A percentile compares a stretch with the other conserved stretches of the same genome.
Conservation (phyloP, 2,888 invertebrate genomes). For the Caenorhabditis sp. region DNA sequence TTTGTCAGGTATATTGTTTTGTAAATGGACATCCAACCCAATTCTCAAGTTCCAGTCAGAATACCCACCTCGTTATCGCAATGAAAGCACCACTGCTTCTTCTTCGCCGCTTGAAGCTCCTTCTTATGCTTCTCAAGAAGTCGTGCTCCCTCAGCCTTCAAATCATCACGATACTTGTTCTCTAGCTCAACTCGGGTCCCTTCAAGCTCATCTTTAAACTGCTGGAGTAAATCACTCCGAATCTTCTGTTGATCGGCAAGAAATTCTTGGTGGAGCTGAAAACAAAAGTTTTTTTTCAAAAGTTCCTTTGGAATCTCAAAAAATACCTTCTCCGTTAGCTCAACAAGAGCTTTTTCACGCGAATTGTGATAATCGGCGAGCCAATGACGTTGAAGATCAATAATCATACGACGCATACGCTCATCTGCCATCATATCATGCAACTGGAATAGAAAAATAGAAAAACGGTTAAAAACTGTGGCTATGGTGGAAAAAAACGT, state of each 20-base stretch:
- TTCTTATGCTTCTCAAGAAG: conserved; percentile 87
- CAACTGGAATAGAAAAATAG: no score
- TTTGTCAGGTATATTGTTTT: not conserved
- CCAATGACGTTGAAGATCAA: conserved; percentile 83
- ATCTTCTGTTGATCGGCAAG: conserved; percentile 84
- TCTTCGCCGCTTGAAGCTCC: conserved; percentile 88
- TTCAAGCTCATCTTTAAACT: conserved; percentile 84
- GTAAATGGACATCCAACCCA: no score
- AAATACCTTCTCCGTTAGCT: conserved; percentile 84
- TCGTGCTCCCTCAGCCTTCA: conserved; percentile 85
- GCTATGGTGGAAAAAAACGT: no score
- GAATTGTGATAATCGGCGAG: conserved; percentile 83
- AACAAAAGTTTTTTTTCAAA: no score
- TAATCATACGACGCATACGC: conserved; percentile 81
- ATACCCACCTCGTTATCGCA: conserved; percentile 75
- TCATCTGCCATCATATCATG: conserved; percentile 47
- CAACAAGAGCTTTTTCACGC: conserved; percentile 84
- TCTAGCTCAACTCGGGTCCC: conserved; percentile 80
- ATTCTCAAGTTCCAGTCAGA: no score
- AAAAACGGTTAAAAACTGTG: no score
- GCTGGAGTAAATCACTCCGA: conserved; percentile 83
- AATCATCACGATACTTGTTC: conserved; percentile 83
- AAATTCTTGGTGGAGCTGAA: conserved; percentile 84
- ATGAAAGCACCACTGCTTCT: conserved; percentile 88
- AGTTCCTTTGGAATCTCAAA: not conserved